Evolutionary conservation across 2,797 vertebrate genomes (phyloP), one percentile per base, ranked within the genome.

Genomic region (Emys orbicularis): DNA sequence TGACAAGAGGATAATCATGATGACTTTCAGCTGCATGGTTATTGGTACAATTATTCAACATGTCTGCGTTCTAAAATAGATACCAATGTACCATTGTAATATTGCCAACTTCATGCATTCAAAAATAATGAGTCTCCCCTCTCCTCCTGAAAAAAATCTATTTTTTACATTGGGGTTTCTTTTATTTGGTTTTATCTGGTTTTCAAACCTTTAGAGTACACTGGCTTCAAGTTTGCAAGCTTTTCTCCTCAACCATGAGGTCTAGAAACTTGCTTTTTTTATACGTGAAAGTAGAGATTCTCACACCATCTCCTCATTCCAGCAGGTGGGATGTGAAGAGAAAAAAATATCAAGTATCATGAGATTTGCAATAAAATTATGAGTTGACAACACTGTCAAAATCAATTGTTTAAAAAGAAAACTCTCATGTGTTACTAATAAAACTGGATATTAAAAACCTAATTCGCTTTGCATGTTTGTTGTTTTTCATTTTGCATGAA

Each of bases 401-500:
- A 8, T 53, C 56, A 87, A 61, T 3, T 8, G 72, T 25, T 1
- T 37, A 8, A 2, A 1, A 27, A 77, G 44, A 13, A 49, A 47
- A 29, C 7, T 13, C 25, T 76, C 10, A 76, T 29, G 7, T 27
- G 74, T 77, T 77, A 47, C 44, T 49, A 54, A 2, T 29, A 52
- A 2, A 81, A 52, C 5, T 2, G 49, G 76, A 2, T 13, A 27
- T 81, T 54, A 0, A 7, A n/a, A 11, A 79, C 81, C 25, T 52
- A 52, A 82, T 3, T 2, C 2, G 1, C 37, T 3, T 87, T 44
- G 6, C 27, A 1, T 13, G 41, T 3, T 12, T 68, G 3, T 72
- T 89, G 3, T 21, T 82, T 77, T 77, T 18, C 29, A 56, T 92
- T 52, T n/a, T 47, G 12, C 27, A 77, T 47, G 25, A 77, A 8